Evolutionary conservation across 2,888 invertebrate species (phyloP).

Genomic region (Schizotus pectinicornis): DNA sequence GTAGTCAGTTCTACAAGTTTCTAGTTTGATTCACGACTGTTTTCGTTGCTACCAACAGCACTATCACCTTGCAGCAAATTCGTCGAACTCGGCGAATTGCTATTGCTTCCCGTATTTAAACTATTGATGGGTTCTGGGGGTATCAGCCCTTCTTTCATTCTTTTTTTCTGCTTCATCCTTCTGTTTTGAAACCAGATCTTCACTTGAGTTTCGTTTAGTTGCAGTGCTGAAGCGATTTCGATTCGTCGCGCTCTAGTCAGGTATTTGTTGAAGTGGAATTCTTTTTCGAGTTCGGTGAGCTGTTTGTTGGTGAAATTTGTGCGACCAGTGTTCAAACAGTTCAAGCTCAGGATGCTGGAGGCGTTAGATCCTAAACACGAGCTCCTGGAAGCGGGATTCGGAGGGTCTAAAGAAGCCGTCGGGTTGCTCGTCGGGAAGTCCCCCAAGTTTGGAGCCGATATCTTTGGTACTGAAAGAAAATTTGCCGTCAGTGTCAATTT

Average conservation of each 20-base stretch:
- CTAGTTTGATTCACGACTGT: constrained; percentile 73
- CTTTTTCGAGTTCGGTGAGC: constrained; percentile 97
- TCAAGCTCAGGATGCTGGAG: constrained; percentile 55
- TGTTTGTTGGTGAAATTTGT: constrained; percentile 99
- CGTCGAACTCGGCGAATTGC: constrained; percentile 60
- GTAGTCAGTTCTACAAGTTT: constrained; percentile 3
- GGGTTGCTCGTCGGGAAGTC: constrained; percentile 56
- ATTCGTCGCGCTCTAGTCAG: constrained; percentile 95
- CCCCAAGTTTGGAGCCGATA: constrained; percentile 58
- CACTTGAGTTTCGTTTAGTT: constrained; percentile 95
- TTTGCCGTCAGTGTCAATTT: not conserved
- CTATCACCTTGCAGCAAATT: constrained; percentile 52
- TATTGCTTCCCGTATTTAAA: constrained; percentile 46
- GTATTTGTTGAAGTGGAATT: constrained; percentile 99
- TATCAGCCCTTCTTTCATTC: constrained; percentile 88
- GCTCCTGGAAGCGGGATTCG: constrained; percentile 60
- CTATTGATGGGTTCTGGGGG: constrained; percentile 63
- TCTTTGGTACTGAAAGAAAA: constrained; percentile 68
- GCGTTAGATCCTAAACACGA: constrained; percentile 58
- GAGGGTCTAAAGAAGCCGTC: constrained; percentile 61
- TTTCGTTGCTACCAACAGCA: constrained; percentile 68
- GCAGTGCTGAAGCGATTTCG: constrained; percentile 95
- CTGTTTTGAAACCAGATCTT: constrained; percentile 99
- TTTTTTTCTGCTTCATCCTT: constrained; percentile 97
- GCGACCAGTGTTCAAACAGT: constrained; percentile 80